These are phyloP conservation scores for Parotia lawesii DNA, from an alignment of 2,113 vertebrate genomes.

Conservation along the genomic window DNA sequence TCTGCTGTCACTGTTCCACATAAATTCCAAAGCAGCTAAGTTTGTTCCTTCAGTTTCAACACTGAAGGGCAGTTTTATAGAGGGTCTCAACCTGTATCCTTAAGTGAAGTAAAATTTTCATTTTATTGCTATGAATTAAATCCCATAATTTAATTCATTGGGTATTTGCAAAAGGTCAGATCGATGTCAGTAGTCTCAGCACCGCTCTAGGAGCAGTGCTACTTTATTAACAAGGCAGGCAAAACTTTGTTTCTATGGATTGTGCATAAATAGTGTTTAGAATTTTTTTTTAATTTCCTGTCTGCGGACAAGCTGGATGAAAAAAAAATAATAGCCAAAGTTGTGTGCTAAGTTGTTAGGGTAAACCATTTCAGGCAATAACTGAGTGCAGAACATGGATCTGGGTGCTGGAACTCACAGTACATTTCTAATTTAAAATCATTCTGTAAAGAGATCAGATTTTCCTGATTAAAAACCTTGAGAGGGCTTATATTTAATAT, in stretches of 20 bases:
- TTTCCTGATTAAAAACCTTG: conserved; percentile 47
- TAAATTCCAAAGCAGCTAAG: not conserved
- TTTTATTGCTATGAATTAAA: not conserved
- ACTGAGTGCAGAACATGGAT: not conserved
- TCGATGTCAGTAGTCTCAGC: not conserved
- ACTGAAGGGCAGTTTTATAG: not conserved
- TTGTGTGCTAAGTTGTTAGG: not conserved
- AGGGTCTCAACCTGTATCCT: not conserved
- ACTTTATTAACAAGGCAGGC: not conserved
- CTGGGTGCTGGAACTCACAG: not conserved
- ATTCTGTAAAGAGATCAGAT: conserved; percentile 25
- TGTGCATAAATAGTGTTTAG: not conserved
- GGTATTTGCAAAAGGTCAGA: conserved; percentile 19
- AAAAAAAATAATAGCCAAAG: not conserved
- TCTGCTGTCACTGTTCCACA: not conserved
- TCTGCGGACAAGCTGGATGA: not conserved
- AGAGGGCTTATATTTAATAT: conserved; percentile 37
- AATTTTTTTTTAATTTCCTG: conserved; percentile 58
- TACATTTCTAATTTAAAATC: conserved; percentile 26
- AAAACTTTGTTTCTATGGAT: conserved; percentile 24
- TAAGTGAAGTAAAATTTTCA: not conserved
- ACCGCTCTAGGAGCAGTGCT: not conserved
- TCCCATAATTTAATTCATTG: not conserved
- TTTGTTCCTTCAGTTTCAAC: not conserved
- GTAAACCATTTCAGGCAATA: not conserved